phyloP scores from a whole-genome alignment of 53 echinoderm and acorn worm genomes.

The Crossaster papposus region DNA sequence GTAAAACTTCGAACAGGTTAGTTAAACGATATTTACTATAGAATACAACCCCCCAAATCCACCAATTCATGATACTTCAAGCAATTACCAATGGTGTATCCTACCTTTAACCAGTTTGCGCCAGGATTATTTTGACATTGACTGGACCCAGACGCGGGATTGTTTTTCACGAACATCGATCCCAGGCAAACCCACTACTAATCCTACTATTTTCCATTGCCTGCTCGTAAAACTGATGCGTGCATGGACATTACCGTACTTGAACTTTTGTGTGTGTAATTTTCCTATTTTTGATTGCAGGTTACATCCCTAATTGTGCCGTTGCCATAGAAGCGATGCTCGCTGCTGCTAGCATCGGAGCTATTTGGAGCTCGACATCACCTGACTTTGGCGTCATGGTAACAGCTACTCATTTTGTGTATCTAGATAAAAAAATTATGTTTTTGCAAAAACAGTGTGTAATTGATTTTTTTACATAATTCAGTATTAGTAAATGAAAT shows the following conservation, averaged over 20 bases:
- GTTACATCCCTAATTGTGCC: constrained; percentile 93
- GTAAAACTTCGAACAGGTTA: no score
- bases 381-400: constrained; percentile 98
- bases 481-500: not conserved
- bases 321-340: constrained; percentile 92
- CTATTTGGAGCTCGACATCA: constrained; percentile 97
- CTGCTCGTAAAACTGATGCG: no score
- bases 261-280: not conserved
- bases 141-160: no score
- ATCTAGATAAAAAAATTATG: not conserved
- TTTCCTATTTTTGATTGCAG: constrained; percentile 43
- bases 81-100: no score
- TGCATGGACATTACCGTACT: not conserved
- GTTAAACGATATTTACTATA: no score
- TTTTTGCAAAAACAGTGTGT: not conserved
- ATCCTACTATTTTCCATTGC: no score
- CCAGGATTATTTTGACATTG: no score
- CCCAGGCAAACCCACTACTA: no score
- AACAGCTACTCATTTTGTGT: constrained; percentile 13
- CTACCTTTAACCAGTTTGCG: no score
- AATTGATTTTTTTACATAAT: not conserved
- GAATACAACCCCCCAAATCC: no score
- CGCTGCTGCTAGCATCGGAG: constrained; percentile 94
- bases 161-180: no score
- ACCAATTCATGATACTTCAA: no score